Percentiles rank a stretch among this genome's conserved stretches.
phyloP scores from a whole-genome alignment of 2,888 invertebrate genomes.

The Argynnis bischoffii region DNA sequence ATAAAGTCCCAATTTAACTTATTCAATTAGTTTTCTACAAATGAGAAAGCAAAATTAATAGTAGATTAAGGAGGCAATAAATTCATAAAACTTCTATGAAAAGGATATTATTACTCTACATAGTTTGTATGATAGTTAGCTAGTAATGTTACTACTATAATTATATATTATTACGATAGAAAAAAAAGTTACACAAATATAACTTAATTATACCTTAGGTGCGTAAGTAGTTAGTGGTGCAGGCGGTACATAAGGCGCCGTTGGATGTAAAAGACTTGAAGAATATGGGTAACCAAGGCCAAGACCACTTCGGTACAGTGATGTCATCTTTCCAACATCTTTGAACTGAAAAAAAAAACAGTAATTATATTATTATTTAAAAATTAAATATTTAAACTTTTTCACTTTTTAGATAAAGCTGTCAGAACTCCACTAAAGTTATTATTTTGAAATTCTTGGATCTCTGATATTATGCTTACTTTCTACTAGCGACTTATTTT shows the following conservation, averaged over 20 bases:
- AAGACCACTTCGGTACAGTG: constrained; percentile 89
- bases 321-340: constrained; percentile 92
- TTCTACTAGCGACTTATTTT: no score
- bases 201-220: constrained; percentile 87
- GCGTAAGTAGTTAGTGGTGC: constrained; percentile 93
- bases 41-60: constrained; percentile 19
- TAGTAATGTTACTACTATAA: constrained; percentile 13
- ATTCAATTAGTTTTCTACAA: constrained; percentile 11
- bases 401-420: no score
- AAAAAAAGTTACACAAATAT: not conserved
- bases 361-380: not conserved
- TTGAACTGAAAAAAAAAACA: constrained; percentile 84
- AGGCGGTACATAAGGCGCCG: constrained; percentile 94
- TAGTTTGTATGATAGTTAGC: constrained; percentile 9
- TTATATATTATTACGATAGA: not conserved
- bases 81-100: constrained; percentile 6
- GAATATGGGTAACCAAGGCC: constrained; percentile 90
- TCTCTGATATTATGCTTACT: no score
- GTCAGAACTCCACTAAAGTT: no score
- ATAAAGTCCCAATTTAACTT: constrained; percentile 26
- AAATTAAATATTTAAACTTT: not conserved
- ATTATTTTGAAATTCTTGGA: no score
- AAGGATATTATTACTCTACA: constrained; percentile 5
- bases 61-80: constrained; percentile 7
- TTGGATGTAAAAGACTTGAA: constrained; percentile 90